phyloP scores from a whole-genome alignment of 2,113 vertebrate species.

The Ammospiza nelsoni region DNA sequence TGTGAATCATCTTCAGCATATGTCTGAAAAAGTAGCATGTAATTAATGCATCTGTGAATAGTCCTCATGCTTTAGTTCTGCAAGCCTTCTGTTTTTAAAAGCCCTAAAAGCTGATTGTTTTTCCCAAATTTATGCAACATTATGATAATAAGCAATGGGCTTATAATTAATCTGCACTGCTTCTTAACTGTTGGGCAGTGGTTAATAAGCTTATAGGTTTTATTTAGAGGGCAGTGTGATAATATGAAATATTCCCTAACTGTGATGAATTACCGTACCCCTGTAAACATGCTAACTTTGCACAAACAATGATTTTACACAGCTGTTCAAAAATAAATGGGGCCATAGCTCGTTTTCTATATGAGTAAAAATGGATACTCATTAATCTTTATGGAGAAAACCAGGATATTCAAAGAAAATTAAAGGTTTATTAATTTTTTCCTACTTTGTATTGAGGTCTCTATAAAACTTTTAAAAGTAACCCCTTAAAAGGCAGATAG shows the following conservation, averaged over 20 bases:
- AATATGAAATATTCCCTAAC: slow-evolving; percentile 17
- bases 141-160: slow-evolving; percentile 46
- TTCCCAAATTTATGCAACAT: slow-evolving; percentile 36
- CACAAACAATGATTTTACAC: slow-evolving; percentile 28
- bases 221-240: slow-evolving; percentile 31
- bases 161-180: slow-evolving; percentile 62
- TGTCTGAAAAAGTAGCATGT: slow-evolving; percentile 34
- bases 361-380: background rate
- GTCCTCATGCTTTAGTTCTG: slow-evolving; percentile 23
- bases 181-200: slow-evolving; percentile 59
- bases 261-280: slow-evolving; percentile 2
- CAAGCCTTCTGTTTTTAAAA: slow-evolving; percentile 60
- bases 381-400: background rate
- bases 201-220: slow-evolving; percentile 41
- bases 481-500: background rate
- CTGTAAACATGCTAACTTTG: slow-evolving; percentile 15
- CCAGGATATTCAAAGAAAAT: background rate
- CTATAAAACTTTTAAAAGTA: background rate
- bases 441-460: background rate
- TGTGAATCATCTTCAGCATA: slow-evolving; percentile 27
- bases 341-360: background rate
- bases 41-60: slow-evolving; percentile 59
- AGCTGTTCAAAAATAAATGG: background rate
- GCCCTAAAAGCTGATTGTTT: slow-evolving; percentile 12
- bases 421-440: background rate